Base-by-base conservation (phyloP, 2,888 invertebrate species). In the Drymonia ruficornis region DNA sequence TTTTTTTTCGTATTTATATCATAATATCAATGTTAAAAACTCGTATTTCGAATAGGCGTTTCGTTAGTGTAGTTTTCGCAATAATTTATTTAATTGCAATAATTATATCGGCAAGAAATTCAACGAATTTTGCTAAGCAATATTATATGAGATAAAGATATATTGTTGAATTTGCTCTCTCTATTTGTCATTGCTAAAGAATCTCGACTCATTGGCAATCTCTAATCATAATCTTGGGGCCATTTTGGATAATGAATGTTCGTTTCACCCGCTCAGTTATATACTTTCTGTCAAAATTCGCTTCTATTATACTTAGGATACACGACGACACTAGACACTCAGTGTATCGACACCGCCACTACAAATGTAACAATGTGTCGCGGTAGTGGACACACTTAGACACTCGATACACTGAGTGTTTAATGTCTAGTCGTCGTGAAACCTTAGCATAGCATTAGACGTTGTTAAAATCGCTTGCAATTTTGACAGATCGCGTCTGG, bases 111-210 rank as follows among this genome's bases (percentile, higher is more conserved):
- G 49, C 58, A 58, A 62, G 67, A 70, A 72, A 78, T 74, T 84
- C 81, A 86, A 87, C 86, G 86, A 89, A 89, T 87, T 87, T 84
- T 72, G 70, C 63, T 74, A 87, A 91, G 90, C 90, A 91, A 91
- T 91, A 91, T 68, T 82, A 74, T 71, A 67, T 74, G 57, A 71
- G 66, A 63, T 69, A 56, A 63, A 70, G 50, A 53, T 8, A 54
- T 55, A 51, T 66, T 58, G 55, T 61, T 65, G 53, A 61, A 66
- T 56, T 61, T 57, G 79, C 76, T 81, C 78, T 82, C 79, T 80
- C 65, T 57, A 59, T 67, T 55, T 63, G 49, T 49, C 38, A 8
- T 38, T 15, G 28, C 18, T 28, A 63, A 52, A 56, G 74, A 74
- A 73, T 74, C 73, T 76, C 72, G 55, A 51, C 60, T 50, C 61